Conservation (phyloP, 2,888 invertebrate genomes). For the Biston betularia region DNA sequence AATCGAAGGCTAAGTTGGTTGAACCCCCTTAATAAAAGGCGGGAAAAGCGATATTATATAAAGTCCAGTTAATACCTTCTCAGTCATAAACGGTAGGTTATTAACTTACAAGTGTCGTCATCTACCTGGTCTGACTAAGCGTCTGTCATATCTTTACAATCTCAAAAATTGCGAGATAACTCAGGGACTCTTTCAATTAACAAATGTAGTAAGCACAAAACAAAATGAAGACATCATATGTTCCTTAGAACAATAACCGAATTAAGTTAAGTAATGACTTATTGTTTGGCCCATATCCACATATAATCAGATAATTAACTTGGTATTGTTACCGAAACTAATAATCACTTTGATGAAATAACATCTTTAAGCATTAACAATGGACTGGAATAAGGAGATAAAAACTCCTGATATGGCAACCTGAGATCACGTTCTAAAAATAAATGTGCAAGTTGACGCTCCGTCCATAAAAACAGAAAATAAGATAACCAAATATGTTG, state of each 20-base stretch:
- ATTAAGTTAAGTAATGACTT: slow-evolving; percentile 52
- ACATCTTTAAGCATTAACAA: slow-evolving; percentile 52
- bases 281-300: slow-evolving; percentile 50
- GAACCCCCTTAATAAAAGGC: background rate
- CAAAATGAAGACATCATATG: slow-evolving; percentile 34
- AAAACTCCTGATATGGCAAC: slow-evolving; percentile 31
- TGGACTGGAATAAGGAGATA: slow-evolving; percentile 39
- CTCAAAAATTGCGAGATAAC: slow-evolving; percentile 3
- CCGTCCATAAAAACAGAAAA: slow-evolving; percentile 36
- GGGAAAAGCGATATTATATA: background rate
- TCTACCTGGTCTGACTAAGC: slow-evolving; percentile 21
- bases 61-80: slow-evolving; percentile 1
- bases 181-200: slow-evolving; percentile 19
- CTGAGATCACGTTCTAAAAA: slow-evolving; percentile 46
- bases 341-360: slow-evolving; percentile 59
- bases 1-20: background rate
- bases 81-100: slow-evolving; percentile 14
- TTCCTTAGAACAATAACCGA: slow-evolving; percentile 44
- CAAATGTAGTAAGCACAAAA: slow-evolving; percentile 31
- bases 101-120: slow-evolving; percentile 27
- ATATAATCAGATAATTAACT: slow-evolving; percentile 37
- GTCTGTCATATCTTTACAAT: slow-evolving; percentile 13
- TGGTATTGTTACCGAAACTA: slow-evolving; percentile 62
- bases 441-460: slow-evolving; percentile 41
- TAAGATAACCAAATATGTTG: slow-evolving; percentile 39